Base-by-base conservation (phyloP, 2,888 invertebrate species). In the Drosophila phalerata region DNA sequence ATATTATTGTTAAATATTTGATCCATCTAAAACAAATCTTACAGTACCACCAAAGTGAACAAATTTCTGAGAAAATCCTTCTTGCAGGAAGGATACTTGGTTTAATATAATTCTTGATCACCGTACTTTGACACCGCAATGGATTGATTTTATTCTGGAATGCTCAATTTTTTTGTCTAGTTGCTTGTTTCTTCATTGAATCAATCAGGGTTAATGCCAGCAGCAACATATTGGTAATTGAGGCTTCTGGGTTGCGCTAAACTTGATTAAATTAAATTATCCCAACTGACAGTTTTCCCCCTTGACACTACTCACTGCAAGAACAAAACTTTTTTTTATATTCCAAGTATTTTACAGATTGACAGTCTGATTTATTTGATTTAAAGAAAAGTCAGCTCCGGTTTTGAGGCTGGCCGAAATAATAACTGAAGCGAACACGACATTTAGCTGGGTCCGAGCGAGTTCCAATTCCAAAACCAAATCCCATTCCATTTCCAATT, bases 171-270 rank as follows among this genome's bases (percentile, higher is more conserved):
- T n/a, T n/a, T n/a, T n/a, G n/a, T n/a, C n/a, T n/a, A n/a, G n/a
- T n/a, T n/a, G n/a, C n/a, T n/a, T n/a, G n/a, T n/a, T n/a, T n/a
- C n/a, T n/a, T n/a, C n/a, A n/a, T n/a, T n/a, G n/a, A n/a, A n/a
- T n/a, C n/a, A n/a, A n/a, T n/a, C n/a, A 86, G 73, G 87, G 84
- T 75, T 86, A 86, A 84, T 81, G 84, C 84, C 81, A 86, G 64
- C 81, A 84, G 81, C 77, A 74, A 86, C 77, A 61, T 79, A 53
- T 71, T 67, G 83, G 78, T 73, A 70, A 83, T 83, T 83, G 83
- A 73, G 80, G 86, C 83, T 83, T 85, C 69, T 85, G 61, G 82
- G 85, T 77, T 85, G 67, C 58, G 47, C 45, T 51, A 76, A 73
- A 74, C 62, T 84, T 71, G 81, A 72, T 76, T 69, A 56, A 82